Conservation (phyloP, 2,797 vertebrate genomes). For the Intellagama lesueurii region DNA sequence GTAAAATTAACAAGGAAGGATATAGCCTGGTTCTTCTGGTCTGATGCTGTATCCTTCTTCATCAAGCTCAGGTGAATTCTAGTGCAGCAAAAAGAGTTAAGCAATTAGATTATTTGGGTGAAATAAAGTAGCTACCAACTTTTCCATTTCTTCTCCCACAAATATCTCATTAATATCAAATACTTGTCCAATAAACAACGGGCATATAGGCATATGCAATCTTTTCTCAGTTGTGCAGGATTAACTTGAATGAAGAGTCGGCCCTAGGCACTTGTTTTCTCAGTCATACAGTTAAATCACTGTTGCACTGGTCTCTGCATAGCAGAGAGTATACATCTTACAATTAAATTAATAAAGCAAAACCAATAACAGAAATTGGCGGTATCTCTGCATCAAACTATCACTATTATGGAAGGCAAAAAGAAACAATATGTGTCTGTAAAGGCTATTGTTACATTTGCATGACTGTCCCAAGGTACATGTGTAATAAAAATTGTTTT, state of each 20-base stretch:
- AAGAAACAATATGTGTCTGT: background rate
- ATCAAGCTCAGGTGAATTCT: conserved; percentile 96
- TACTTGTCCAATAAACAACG: background rate
- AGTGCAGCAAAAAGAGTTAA: conserved; percentile 59
- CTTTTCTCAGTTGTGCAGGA: background rate
- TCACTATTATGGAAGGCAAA: background rate
- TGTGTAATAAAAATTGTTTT: too few relatives aligned
- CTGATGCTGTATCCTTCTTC: conserved; percentile 97
- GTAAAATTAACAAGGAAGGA: conserved; percentile 73
- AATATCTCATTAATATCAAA: conserved; percentile 5
- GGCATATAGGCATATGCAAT: background rate
- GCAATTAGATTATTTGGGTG: conserved; percentile 19
- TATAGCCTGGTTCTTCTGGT: conserved; percentile 90
- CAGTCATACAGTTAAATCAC: background rate
- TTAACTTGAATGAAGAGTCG: background rate
- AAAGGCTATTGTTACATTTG: background rate
- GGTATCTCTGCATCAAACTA: background rate
- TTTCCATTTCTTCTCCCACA: background rate
- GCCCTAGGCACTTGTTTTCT: background rate
- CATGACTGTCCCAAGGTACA: background rate
- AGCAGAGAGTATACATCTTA: background rate
- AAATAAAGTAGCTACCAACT: background rate
- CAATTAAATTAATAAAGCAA: background rate
- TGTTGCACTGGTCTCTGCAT: background rate
- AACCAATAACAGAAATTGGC: background rate